Evolutionary conservation across 2,113 vertebrate genomes (phyloP).

Genomic region (Melanocharis versteri): DNA sequence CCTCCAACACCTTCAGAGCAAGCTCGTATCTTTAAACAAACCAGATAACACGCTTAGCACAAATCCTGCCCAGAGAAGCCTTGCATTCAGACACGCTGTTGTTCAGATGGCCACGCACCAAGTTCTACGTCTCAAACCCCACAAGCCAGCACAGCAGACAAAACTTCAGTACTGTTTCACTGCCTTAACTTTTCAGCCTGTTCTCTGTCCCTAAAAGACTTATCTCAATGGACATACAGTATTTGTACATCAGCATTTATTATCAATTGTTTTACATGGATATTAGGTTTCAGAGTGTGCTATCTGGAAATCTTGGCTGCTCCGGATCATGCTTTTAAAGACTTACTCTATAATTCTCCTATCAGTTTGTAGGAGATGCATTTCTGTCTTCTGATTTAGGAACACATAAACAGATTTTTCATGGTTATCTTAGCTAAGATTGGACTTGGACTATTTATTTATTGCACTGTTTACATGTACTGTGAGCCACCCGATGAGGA

Average conservation of each 20-base stretch:
- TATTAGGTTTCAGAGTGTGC: not conserved
- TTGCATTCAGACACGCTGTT: fast-evolving
- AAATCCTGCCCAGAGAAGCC: not conserved
- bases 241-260: not conserved
- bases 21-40: not conserved
- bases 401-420: not conserved
- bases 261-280: not conserved
- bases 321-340: not conserved
- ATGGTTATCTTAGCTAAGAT: not conserved
- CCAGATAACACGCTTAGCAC: not conserved
- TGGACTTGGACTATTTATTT: slow-evolving; percentile 24
- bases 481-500: not conserved
- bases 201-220: not conserved
- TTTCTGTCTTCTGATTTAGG: slow-evolving; percentile 11
- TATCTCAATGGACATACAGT: not conserved
- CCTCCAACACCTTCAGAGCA: not conserved
- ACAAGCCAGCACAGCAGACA: not conserved
- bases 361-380: not conserved
- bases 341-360: not conserved
- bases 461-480: slow-evolving; percentile 4
- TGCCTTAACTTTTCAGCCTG: not conserved
- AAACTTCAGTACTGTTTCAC: not conserved
- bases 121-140: not conserved
- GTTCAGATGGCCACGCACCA: not conserved
- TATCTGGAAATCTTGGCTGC: slow-evolving; percentile 13